phyloP scores from a whole-genome alignment of 1,140 invertebrate genomes.

The Scaptomyza hsui region DNA sequence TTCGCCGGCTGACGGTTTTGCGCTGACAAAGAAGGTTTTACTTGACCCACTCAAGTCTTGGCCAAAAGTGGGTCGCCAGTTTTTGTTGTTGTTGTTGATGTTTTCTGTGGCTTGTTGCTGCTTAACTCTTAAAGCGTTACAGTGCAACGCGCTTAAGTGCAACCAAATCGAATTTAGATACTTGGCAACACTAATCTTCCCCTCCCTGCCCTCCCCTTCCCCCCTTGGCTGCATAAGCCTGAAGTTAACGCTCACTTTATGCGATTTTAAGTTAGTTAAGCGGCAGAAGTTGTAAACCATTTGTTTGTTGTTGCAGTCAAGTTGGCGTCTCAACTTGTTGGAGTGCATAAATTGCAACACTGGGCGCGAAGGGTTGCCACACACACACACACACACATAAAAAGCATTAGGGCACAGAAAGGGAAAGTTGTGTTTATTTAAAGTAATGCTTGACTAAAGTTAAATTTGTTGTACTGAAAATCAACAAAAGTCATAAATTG shows the following conservation, averaged over 20 bases:
- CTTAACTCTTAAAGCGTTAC: slow-evolving; percentile 44
- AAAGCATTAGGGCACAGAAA: slow-evolving; percentile 18
- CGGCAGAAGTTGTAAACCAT: slow-evolving; percentile 71
- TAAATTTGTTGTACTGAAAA: no score
- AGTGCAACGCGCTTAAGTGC: slow-evolving; percentile 54
- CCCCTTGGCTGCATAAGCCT: background rate
- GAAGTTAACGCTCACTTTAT: slow-evolving; percentile 58
- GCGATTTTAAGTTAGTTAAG: slow-evolving; percentile 64
- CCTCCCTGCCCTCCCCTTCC: background rate
- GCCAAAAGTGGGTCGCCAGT: slow-evolving; percentile 26
- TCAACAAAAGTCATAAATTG: no score
- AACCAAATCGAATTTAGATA: slow-evolving; percentile 71
- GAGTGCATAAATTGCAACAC: slow-evolving; percentile 61
- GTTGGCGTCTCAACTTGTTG: slow-evolving; percentile 59
- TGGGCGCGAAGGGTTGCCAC: slow-evolving; percentile 13
- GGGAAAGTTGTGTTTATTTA: background rate
- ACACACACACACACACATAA: background rate
- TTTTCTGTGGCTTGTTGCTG: slow-evolving; percentile 7
- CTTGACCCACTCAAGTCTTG: slow-evolving; percentile 71
- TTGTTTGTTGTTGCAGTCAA: slow-evolving; percentile 26
- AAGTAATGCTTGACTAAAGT: no score
- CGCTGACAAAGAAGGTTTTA: slow-evolving; percentile 79
- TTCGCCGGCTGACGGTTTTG: slow-evolving; percentile 3
- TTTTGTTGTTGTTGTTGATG: slow-evolving; percentile 31
- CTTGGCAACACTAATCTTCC: slow-evolving; percentile 42